Conservation (phyloP, 2,888 invertebrate species). For the Trissoscelio sp. region DNA sequence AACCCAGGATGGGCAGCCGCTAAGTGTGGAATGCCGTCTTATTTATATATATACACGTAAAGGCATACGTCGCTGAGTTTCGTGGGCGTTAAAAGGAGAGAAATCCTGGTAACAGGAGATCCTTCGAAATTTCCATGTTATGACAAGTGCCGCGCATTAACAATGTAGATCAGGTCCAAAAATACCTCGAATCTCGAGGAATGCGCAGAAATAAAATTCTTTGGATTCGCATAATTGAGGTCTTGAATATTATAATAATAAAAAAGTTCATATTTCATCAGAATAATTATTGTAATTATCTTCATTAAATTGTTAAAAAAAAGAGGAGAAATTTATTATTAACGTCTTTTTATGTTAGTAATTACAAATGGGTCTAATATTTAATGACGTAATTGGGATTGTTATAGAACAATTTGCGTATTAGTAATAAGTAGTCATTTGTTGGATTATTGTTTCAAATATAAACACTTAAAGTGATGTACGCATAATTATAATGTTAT, state of each 20-base stretch:
- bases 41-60: constrained; percentile 34
- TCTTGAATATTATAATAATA: background rate
- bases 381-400: background rate
- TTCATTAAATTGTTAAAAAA: background rate
- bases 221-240: constrained; percentile 5
- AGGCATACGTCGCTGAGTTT: constrained; percentile 27
- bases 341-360: background rate
- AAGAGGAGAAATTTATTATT: background rate
- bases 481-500: background rate
- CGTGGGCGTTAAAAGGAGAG: constrained; percentile 64
- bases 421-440: background rate
- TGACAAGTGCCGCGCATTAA: constrained; percentile 31
- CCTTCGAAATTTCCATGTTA: constrained; percentile 59
- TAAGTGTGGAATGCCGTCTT: constrained; percentile 58
- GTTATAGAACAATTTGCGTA: background rate
- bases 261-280: constrained; percentile 11
- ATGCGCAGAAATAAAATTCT: background rate
- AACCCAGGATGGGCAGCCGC: constrained; percentile 74
- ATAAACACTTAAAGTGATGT: background rate
- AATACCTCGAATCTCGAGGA: background rate
- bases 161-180: constrained; percentile 37
- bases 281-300: background rate
- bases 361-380: constrained; percentile 5
- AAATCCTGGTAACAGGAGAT: constrained; percentile 50
- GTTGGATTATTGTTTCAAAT: background rate